Evolutionary conservation across 2,113 vertebrate genomes (phyloP), one percentile per base, ranked within the genome.

Genomic region (Lepus americanus): DNA sequence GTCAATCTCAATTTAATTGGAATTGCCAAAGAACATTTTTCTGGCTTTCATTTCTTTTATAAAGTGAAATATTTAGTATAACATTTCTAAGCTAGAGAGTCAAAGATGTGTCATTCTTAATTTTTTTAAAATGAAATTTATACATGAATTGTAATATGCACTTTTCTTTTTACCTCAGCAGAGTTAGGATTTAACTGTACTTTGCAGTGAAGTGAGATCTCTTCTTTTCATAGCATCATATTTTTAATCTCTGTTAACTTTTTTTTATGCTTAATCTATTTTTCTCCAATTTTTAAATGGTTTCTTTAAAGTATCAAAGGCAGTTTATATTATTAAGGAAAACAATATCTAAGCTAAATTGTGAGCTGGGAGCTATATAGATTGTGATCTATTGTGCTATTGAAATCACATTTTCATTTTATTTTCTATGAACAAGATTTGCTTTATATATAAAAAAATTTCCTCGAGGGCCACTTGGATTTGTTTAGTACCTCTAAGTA

Each of bases 391-490:
- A 74, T 0, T 0, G 79, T 94, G 83, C 67, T 23, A 53, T 69
- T 84, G 63, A 20, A 33, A 53, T 82, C 66, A 23, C 31, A n/a
- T 13, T 94, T n/a, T 82, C n/a, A 13, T 86, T 97, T 90, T 74
- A 64, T 93, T 97, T 95, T 97, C 67, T 44, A 1, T 51, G 0
- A n/a, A 19, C 67, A 89, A 89, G 2, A 12, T 78, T 96, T 94
- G 31, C 78, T 97, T 88, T 89, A 67, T 51, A 82, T 89, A 84
- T 92, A 64, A 85, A 22, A 2, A 4, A 70, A 95, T 36, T 96
- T 95, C 39, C 33, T 93, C 95, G 87, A 77, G 93, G 61, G 93
- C 55, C 77, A 59, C 97, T 97, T 97, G 81, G 67, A 88, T 81
- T 85, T 90, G 92, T 97, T 66, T 94, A 10, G 61, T 96, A 27